phyloP scores from a whole-genome alignment of 2,113 vertebrate species.

The Catagonus wagneri region DNA sequence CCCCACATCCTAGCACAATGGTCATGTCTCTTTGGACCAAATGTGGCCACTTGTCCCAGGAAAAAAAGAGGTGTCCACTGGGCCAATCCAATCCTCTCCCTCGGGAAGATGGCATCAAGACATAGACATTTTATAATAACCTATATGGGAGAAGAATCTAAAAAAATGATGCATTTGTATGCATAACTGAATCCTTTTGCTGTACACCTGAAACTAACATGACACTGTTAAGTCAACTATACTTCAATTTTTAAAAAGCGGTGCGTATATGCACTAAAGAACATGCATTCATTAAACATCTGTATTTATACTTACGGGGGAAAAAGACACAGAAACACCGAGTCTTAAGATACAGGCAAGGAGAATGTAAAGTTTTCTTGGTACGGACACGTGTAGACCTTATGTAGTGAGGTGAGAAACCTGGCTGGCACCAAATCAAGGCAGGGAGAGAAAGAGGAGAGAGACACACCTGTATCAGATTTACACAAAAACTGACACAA shows the following conservation, averaged over 20 bases:
- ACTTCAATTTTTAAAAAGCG: neutral
- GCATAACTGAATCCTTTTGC: neutral
- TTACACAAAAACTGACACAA: neutral
- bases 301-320: neutral
- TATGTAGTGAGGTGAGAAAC: neutral
- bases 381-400: neutral
- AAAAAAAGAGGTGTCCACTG: neutral
- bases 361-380: neutral
- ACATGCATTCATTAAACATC: neutral
- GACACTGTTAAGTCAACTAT: neutral
- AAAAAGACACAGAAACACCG: neutral
- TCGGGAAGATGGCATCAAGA: neutral
- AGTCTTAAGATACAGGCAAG: neutral
- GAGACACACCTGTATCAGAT: neutral
- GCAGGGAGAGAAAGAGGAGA: neutral
- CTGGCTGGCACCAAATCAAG: neutral
- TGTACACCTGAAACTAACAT: neutral
- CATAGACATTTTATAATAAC: neutral
- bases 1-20: neutral
- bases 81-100: neutral
- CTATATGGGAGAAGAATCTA: neutral
- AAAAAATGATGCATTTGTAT: neutral
- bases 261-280: neutral
- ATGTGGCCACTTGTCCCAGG: neutral
- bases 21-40: neutral